These are phyloP conservation scores for Hyalella azteca DNA, from an alignment of 2,888 invertebrate genomes.

Conservation along the genomic window DNA sequence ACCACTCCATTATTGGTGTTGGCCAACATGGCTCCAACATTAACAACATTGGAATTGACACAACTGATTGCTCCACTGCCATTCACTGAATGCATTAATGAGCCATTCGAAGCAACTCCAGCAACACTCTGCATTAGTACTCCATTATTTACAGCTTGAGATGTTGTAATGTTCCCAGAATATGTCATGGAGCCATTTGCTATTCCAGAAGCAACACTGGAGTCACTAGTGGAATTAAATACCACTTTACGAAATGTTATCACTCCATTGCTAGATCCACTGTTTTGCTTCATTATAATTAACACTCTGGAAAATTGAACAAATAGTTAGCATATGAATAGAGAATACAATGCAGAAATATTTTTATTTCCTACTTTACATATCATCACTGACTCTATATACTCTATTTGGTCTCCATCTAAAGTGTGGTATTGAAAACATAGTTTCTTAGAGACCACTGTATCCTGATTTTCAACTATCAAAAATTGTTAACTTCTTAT, in stretches of 20 bases:
- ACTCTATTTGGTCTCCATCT: too few species aligned
- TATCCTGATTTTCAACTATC: too few species aligned
- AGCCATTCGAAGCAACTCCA: conserved; percentile 2
- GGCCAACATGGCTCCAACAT: not conserved
- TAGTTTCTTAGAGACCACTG: too few species aligned
- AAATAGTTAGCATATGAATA: not conserved
- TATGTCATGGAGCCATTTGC: not conserved
- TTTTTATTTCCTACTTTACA: too few species aligned
- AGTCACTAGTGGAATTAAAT: not conserved
- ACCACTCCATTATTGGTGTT: not conserved
- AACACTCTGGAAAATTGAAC: not conserved
- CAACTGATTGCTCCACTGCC: not conserved
- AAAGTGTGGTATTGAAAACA: too few species aligned
- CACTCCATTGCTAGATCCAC: conserved; percentile 9
- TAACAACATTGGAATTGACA: not conserved
- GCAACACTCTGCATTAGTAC: conserved; percentile 7
- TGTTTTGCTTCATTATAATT: conserved; percentile 30
- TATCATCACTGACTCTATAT: too few species aligned
- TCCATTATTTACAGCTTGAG: conserved; percentile 4
- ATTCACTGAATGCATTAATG: not conserved
- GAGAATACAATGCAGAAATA: too few species aligned
- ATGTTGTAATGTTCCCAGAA: not conserved
- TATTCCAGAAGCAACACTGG: not conserved
- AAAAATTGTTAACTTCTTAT: too few species aligned
- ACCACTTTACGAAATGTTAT: conserved; percentile 31